Evolutionary conservation across 2,888 invertebrate genomes (phyloP), one percentile per base, ranked within the genome.

Genomic region (Cordilura impudica): DNA sequence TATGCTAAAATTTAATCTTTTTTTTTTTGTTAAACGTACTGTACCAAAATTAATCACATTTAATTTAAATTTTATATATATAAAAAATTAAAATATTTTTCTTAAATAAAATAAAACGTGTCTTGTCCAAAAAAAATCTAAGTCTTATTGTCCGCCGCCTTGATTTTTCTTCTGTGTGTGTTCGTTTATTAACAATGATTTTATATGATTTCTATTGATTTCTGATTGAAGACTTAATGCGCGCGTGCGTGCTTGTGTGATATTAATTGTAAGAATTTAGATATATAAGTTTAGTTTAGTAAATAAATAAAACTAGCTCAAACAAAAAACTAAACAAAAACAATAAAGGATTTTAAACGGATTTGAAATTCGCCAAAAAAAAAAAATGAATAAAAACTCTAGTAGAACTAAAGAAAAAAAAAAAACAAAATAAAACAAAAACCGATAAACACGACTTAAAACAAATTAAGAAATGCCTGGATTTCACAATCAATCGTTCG

Each of bases 321-420:
- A 76, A 75, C 61, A 39, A 70, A 73, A 51, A 65, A n/a, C n/a
- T n/a, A 39, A 39, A 39, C 35, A 12, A 77, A 60, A 61, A 58
- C 74, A 75, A 82, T 63, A 83, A 83, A 83, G 81, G 83, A 82
- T 83, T 83, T 83, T 83, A 83, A 83, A 83, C 83, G 83, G 83
- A 83, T 81, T 82, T 81, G 74, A 82, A 78, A 78, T 81, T 82
- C 81, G 72, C 72, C 61, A 70, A 71, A 69, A 56, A 63, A 69
- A 63, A 63, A 69, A n/a, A n/a, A n/a, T n/a, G n/a, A n/a, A n/a
- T n/a, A n/a, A n/a, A 65, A 70, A 70, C 29, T 69, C 63, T 69
- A 75, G 69, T 75, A 16, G 63, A 69, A 61, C 43, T 75, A 45
- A 63, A 29, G 29, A 16, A 67, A 60, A 70, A 63, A 63, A 23